Evolutionary conservation across 1,140 invertebrate species (phyloP).

Genomic region (Drosophila yakuba): DNA sequence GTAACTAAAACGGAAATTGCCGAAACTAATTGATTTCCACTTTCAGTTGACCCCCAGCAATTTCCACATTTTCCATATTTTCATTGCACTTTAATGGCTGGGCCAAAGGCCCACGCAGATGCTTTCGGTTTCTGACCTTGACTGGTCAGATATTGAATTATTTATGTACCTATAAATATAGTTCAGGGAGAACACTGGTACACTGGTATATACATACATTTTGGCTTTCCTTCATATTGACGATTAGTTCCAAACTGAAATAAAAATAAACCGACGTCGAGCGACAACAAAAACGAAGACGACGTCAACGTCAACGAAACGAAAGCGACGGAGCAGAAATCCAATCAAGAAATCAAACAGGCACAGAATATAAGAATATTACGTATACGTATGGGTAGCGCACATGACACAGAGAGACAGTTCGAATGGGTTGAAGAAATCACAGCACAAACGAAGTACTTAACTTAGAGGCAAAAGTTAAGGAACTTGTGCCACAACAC

Average conservation of each 20-base stretch:
- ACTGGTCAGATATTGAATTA: constrained; percentile 66
- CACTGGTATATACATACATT: constrained; percentile 30
- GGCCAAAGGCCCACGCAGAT: constrained; percentile 22
- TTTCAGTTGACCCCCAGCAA: neutral
- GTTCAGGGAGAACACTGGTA: constrained; percentile 61
- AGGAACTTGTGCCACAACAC: constrained; percentile 35
- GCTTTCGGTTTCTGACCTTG: constrained; percentile 60
- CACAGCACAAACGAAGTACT: constrained; percentile 27
- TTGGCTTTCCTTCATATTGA: constrained; percentile 69
- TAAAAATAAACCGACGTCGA: constrained; percentile 45
- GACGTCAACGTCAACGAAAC: constrained; percentile 25
- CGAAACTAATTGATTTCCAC: constrained; percentile 34
- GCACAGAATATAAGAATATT: constrained; percentile 58
- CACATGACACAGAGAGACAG: constrained; percentile 40
- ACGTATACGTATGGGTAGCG: constrained; percentile 55
- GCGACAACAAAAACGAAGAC: constrained; percentile 48
- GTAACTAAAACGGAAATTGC: constrained; percentile 14
- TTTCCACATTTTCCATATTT: constrained; percentile 24
- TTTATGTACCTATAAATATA: constrained; percentile 77
- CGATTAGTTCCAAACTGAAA: constrained; percentile 67
- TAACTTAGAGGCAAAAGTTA: constrained; percentile 21
- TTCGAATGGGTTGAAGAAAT: constrained; percentile 28
- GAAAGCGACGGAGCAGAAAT: constrained; percentile 41
- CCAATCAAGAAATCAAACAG: constrained; percentile 52
- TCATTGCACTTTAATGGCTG: constrained; percentile 57